phyloP scores from a whole-genome alignment of 2,113 vertebrate species.

The Notothenia rossii region DNA sequence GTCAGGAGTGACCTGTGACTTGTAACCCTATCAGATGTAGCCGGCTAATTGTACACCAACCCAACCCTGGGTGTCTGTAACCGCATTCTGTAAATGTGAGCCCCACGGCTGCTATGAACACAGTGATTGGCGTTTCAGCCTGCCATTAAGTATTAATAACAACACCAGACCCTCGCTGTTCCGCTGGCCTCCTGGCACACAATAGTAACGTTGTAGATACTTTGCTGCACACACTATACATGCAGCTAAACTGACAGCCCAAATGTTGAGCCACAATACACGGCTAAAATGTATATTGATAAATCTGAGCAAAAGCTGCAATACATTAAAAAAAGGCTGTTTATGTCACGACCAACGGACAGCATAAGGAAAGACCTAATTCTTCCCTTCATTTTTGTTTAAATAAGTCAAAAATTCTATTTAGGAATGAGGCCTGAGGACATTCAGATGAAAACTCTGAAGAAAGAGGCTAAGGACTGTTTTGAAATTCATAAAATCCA shows the following conservation, averaged over 20 bases:
- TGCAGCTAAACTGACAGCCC: constrained; percentile 23
- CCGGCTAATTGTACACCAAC: constrained; percentile 73
- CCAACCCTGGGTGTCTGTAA: constrained; percentile 62
- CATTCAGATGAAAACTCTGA: constrained; percentile 15
- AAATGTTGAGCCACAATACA: neutral
- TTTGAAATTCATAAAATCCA: constrained; percentile 4
- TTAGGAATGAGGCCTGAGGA: constrained; percentile 35
- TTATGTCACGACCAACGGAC: neutral
- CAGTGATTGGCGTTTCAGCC: constrained; percentile 64
- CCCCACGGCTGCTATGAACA: constrained; percentile 53
- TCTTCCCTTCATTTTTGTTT: constrained; percentile 25
- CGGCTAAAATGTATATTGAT: neutral
- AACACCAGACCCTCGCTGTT: constrained; percentile 71
- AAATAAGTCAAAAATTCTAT: constrained; percentile 25
- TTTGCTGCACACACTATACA: constrained; percentile 13
- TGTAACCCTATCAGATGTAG: constrained; percentile 72
- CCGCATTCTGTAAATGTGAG: constrained; percentile 78
- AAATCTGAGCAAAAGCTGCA: neutral
- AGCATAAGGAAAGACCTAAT: constrained; percentile 16
- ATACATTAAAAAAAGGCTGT: neutral
- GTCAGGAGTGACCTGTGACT: constrained; percentile 69
- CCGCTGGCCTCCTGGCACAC: constrained; percentile 51
- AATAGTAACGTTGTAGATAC: constrained; percentile 1
- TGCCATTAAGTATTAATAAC: constrained; percentile 78
- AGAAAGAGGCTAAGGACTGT: neutral